These are phyloP conservation scores for Danaus plexippus DNA, from an alignment of 1,140 invertebrate genomes.

Conservation along the genomic window DNA sequence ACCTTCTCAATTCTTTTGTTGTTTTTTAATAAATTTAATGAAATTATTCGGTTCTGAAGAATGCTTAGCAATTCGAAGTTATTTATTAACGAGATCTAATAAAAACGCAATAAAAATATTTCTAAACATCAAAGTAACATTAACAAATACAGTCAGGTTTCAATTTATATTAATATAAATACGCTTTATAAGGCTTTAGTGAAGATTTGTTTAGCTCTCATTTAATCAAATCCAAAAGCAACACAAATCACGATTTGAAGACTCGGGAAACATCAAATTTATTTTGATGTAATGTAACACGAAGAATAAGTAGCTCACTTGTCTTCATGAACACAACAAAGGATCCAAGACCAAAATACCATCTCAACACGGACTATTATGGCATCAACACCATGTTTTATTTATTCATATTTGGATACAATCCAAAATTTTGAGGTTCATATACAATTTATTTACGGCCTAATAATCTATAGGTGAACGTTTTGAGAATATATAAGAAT, in stretches of 20 bases:
- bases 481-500: background rate
- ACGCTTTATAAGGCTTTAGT: too few relatives aligned
- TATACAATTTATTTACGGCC: constrained; percentile 18
- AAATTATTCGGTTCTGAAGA: background rate
- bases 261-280: constrained; percentile 12
- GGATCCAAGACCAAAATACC: constrained; percentile 9
- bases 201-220: background rate
- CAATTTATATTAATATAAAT: too few relatives aligned
- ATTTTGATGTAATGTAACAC: constrained; percentile 14
- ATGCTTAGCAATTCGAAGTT: constrained; percentile 4
- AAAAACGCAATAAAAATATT: too few relatives aligned
- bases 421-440: constrained; percentile 21
- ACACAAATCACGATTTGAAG: constrained; percentile 14
- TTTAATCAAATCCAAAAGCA: constrained; percentile 2
- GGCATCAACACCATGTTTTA: constrained; percentile 13
- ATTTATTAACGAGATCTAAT: too few relatives aligned
- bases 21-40: background rate
- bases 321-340: constrained; percentile 9
- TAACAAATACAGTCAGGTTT: too few relatives aligned
- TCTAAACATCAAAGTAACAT: too few relatives aligned
- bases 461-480: constrained; percentile 15
- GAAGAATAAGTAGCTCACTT: constrained; percentile 15
- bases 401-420: constrained; percentile 22
- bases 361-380: constrained; percentile 12
- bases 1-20: too few relatives aligned